Evolutionary conservation across 2,797 vertebrate species (phyloP), one percentile per base, ranked within the genome.

Genomic region (Scarus forsteni): DNA sequence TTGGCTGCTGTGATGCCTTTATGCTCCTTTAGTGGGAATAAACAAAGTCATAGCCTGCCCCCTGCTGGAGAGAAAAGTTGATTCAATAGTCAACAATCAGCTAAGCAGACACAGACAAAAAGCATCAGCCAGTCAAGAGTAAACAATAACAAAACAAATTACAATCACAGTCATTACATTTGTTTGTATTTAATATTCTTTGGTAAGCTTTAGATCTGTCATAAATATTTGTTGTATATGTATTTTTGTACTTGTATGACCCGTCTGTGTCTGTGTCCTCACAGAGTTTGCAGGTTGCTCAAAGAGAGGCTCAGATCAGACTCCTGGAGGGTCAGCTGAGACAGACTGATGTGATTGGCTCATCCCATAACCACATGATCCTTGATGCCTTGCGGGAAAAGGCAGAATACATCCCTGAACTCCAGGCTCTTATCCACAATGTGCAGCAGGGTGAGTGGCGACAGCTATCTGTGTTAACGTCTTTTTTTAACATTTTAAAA

Each of bases 271-370:
- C 6, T 45, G 56, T 61, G 34, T 35, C 16, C 16, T 10, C 36
- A 0, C 80, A 99, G 98, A 97, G 96, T 40, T 91, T 99, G 63
- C 97, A 98, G 76, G 98, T 98, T 67, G 97, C 96, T 11, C 98
- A 99, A 89, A 99, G 96, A 78, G 98, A 99, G 66, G 93, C 96
- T 5, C 98, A 99, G 94, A 95, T 99, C 77, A 92, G 97, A 1
- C 92, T 99, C 55, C 85, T 99, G 78, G 98, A 99, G 81, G 98
- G 97, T 7, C 96, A 98, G 46, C 92, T 99, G 87, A 93, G 94
- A 69, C 98, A 99, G 89, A 94, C 94, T 0, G 97, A 99, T 6
- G 65, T 96, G 84, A 95, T 95, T 0, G 92, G 94, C 81, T 94
- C 96, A 0, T 95, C 96, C 0, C 97, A 98, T 81, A 97, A 96